phyloP scores from a whole-genome alignment of 2,797 vertebrate genomes.

The Octomys mimax region DNA sequence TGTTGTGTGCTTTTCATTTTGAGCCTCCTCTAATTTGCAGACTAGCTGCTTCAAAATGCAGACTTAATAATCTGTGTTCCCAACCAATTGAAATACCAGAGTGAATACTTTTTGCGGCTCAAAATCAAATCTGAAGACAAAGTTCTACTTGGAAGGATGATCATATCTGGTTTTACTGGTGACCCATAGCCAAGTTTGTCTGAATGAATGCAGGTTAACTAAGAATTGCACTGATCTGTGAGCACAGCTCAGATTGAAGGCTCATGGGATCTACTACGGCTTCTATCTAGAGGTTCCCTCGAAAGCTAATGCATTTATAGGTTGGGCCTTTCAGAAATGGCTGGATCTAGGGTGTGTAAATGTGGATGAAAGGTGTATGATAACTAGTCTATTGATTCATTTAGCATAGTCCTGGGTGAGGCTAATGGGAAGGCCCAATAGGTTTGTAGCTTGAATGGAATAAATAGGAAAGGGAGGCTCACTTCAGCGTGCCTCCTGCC shows the following conservation, averaged over 20 bases:
- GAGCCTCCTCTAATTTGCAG: background rate
- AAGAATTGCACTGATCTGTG: background rate
- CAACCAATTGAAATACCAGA: background rate
- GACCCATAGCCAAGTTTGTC: background rate
- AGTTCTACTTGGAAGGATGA: background rate
- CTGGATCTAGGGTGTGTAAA: background rate
- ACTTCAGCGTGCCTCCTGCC: background rate
- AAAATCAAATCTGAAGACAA: conserved; percentile 11
- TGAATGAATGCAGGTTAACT: background rate
- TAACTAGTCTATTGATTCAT: background rate
- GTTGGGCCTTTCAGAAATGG: background rate
- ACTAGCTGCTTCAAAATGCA: background rate
- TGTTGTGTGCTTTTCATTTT: background rate
- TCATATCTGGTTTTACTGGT: background rate
- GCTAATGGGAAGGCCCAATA: background rate
- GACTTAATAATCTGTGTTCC: background rate
- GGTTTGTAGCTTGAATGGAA: background rate
- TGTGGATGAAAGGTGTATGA: background rate
- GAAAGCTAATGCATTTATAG: background rate
- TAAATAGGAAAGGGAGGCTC: background rate
- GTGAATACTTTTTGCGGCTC: background rate
- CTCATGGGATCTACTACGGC: background rate
- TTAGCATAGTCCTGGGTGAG: background rate
- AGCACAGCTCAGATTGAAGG: background rate
- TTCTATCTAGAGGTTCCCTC: background rate